Conservation (phyloP, 2,797 vertebrate genomes). For the Lepidocolaptes lacrymiger region DNA sequence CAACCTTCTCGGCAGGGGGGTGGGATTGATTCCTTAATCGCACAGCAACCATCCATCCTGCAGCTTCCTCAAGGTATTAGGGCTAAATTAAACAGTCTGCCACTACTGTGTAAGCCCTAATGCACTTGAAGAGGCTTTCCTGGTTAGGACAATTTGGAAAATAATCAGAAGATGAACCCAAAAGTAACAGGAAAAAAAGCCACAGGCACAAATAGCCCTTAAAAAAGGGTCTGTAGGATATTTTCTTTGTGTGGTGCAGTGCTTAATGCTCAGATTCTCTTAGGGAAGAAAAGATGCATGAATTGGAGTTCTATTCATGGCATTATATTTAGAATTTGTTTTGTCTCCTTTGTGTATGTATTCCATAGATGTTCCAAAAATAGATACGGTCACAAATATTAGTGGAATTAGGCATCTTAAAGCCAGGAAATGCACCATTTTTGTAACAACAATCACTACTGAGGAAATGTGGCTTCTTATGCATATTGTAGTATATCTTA, state of each 20-base stretch:
- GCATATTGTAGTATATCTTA: neutral
- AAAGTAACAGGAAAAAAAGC: slow-evolving; percentile 12
- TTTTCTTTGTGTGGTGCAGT: neutral
- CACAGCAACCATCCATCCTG: slow-evolving; percentile 36
- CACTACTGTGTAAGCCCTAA: slow-evolving; percentile 26
- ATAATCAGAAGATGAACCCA: slow-evolving; percentile 9
- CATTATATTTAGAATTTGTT: neutral
- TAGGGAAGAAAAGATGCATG: neutral
- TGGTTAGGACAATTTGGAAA: slow-evolving; percentile 17
- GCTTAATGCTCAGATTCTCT: slow-evolving; percentile 13
- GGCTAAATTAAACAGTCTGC: slow-evolving; percentile 60
- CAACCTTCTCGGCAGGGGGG: neutral
- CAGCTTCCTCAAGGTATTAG: slow-evolving; percentile 62
- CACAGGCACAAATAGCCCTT: neutral
- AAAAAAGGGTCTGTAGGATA: neutral
- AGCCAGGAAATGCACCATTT: neutral
- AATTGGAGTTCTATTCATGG: slow-evolving; percentile 5
- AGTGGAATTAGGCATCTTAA: slow-evolving; percentile 9
- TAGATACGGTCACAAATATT: neutral
- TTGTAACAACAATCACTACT: neutral
- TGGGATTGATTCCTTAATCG: slow-evolving; percentile 32
- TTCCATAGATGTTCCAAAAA: slow-evolving; percentile 14
- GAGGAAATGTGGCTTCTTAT: neutral
- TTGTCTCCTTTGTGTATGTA: neutral
- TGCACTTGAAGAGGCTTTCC: slow-evolving; percentile 39